Base-by-base conservation (phyloP, 2,113 vertebrate species). In the Salvator merianae region DNA sequence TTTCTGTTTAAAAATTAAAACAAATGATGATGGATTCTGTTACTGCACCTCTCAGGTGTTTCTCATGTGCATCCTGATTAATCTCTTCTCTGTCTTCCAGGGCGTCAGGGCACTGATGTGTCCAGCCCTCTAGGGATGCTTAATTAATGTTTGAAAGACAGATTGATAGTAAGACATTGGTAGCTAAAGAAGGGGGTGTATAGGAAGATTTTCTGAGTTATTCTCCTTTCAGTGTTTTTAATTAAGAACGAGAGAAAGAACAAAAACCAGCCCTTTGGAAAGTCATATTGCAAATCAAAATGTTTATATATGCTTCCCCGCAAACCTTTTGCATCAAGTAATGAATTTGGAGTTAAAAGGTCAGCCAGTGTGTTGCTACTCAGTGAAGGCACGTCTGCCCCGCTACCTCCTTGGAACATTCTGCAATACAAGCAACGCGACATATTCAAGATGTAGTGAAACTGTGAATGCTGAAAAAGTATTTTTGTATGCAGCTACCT, bases 361-460 rank as follows among this genome's bases (percentile, higher is more conserved):
- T 89, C 87, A 89, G 68, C 8, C 26, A 34, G 77, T 2, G 50
- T 77, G 84, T 82, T 47, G 63, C 16, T 0, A 0, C 0, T 28
- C 36, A 62, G 71, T 55, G 73, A 22, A 68, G 0, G 0, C 0
- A 32, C 9, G 76, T 6, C 2, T 14, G 38, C 0, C 10, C 63
- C 59, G 77, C 77, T 79, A 73, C 84, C 90, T 86, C 38, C 73
- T 43, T 20, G 30, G 83, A 82, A 86, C 89, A 88, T 86, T 81
- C 89, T n/a, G 88, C 84, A 88, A 85, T n/a, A 86, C 22, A 68
- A 72, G 12, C 84, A 2, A 0, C 0, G 68, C 86, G 30, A 22
- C 65, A 2, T 10, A 81, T 50, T 65, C 86, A 20, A 71, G 88
- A 85, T 83, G 75, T 0, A 26, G 86, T 0, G 0, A 84, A 90